These are phyloP conservation scores for Myxocyprinus asiaticus DNA, from an alignment of 2,113 vertebrate genomes.

Conservation along the genomic window DNA sequence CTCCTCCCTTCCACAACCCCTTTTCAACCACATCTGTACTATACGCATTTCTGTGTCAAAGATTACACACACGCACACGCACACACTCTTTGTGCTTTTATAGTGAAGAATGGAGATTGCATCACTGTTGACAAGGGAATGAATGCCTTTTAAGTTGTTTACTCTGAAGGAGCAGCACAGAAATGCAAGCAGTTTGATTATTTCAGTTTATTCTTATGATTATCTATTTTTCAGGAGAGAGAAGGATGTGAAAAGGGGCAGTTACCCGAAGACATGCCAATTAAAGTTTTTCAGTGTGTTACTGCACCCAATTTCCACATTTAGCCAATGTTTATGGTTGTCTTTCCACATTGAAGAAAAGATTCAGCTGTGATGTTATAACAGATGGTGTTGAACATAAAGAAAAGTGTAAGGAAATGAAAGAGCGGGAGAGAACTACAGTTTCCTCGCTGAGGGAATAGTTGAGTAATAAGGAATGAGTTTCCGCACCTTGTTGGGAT, in stretches of 20 bases:
- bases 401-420: constrained; percentile 5
- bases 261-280: background rate
- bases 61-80: background rate
- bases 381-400: background rate
- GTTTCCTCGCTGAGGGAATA: background rate
- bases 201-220: background rate
- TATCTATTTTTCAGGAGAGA: background rate
- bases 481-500: constrained; percentile 25
- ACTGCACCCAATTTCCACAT: constrained; percentile 10
- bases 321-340: background rate
- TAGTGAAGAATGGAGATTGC: constrained; percentile 10
- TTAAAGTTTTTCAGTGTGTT: constrained; percentile 8
- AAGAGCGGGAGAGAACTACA: constrained; percentile 13
- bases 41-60: constrained; percentile 8
- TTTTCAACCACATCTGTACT: constrained; percentile 20
- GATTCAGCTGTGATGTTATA: background rate
- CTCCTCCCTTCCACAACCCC: background rate
- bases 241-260: background rate
- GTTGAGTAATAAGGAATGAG: background rate
- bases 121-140: constrained; percentile 22
- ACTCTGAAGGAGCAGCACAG: constrained; percentile 3
- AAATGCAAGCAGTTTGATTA: background rate
- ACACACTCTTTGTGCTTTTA: background rate
- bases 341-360: background rate
- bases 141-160: constrained; percentile 39